phyloP scores from a whole-genome alignment of 2,113 vertebrate species.

The Monopterus albus region DNA sequence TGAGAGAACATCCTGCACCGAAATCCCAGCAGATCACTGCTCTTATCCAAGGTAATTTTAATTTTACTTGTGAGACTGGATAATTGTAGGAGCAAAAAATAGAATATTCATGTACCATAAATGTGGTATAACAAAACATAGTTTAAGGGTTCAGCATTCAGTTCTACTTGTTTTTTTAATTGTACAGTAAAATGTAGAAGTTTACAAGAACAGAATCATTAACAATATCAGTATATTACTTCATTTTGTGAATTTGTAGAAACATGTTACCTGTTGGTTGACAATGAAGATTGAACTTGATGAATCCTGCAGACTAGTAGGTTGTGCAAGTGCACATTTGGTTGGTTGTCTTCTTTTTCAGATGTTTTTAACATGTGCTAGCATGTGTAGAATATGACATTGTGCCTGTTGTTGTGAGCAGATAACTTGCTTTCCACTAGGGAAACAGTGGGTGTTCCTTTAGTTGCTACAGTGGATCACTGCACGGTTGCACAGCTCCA shows the following conservation, averaged over 20 bases:
- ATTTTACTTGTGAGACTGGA: too few species aligned
- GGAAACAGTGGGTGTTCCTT: conserved; percentile 45
- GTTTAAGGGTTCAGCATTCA: too few species aligned
- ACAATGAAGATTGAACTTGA: too few species aligned
- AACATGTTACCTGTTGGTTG: too few species aligned
- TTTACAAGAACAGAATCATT: too few species aligned
- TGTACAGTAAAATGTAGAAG: too few species aligned
- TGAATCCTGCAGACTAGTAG: too few species aligned
- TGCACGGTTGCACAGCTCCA: neutral
- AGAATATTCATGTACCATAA: neutral
- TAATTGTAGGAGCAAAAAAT: conserved; percentile 5
- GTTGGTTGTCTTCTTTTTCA: too few species aligned
- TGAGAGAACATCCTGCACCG: conserved; percentile 93
- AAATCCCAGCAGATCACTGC: conserved; percentile 96
- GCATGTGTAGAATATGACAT: neutral
- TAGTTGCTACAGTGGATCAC: neutral
- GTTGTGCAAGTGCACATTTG: neutral
- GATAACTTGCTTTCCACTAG: conserved; percentile 49
- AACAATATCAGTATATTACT: too few species aligned
- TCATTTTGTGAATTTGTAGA: neutral
- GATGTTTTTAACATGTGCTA: neutral
- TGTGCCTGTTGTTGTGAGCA: conserved; percentile 28
- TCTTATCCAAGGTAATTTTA: conserved; percentile 95
- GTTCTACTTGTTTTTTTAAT: too few species aligned
- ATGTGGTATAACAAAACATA: too few species aligned